Conservation (phyloP, 2,113 vertebrate species). For the Alces alces region DNA sequence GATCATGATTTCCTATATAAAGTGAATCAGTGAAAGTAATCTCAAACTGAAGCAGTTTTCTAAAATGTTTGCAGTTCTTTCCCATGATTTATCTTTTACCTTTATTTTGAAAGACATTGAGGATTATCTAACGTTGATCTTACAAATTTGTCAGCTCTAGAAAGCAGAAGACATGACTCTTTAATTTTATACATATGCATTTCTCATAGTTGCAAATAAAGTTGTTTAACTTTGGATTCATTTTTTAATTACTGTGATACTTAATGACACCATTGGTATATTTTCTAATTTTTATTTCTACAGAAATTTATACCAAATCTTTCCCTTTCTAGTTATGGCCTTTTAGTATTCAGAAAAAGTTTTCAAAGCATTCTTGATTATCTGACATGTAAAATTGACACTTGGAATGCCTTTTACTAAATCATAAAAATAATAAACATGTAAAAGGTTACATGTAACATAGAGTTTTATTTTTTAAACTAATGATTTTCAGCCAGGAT, state of each 20-base stretch:
- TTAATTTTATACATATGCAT: background rate
- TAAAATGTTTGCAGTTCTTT: background rate
- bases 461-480: background rate
- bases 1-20: conserved; percentile 9
- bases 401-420: background rate
- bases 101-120: conserved; percentile 5
- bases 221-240: background rate
- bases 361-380: conserved; percentile 14
- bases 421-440: conserved; percentile 5
- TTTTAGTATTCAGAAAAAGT: background rate
- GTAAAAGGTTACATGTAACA: background rate
- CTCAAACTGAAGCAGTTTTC: conserved; percentile 6
- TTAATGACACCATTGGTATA: background rate
- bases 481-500: conserved; percentile 14
- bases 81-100: background rate
- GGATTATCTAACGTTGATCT: background rate
- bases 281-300: conserved; percentile 40
- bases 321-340: background rate
- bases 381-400: background rate
- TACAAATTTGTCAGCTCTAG: background rate
- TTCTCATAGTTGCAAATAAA: conserved; percentile 15
- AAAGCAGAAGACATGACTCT: background rate
- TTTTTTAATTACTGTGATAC: conserved; percentile 14
- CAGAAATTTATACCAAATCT: background rate
- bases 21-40: background rate